These are phyloP conservation scores for Trachemys scripta DNA, from an alignment of 2,113 vertebrate species.

Conservation along the genomic window DNA sequence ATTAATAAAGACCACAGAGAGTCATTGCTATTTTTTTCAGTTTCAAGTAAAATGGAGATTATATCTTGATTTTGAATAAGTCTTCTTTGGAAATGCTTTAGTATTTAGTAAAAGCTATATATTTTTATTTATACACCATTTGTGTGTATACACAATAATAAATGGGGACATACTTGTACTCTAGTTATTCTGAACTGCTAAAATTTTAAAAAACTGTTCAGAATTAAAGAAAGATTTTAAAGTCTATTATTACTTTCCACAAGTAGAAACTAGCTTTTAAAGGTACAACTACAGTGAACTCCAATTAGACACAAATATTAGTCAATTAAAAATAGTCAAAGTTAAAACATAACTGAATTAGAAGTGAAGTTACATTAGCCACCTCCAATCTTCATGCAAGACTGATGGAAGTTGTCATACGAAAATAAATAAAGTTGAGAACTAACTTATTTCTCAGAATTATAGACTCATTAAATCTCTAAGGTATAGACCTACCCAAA, in stretches of 20 bases:
- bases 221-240: not conserved
- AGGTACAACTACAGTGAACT: not conserved
- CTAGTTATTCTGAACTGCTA: not conserved
- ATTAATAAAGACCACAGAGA: slow-evolving; percentile 18
- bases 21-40: slow-evolving; percentile 32
- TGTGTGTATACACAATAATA: not conserved
- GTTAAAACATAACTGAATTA: slow-evolving; percentile 44
- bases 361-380: slow-evolving; percentile 30
- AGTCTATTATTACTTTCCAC: not conserved
- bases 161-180: not conserved
- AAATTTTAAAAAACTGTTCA: not conserved
- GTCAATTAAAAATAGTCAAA: slow-evolving; percentile 10
- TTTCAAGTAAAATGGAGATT: slow-evolving; percentile 7
- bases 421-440: slow-evolving; percentile 19
- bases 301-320: slow-evolving; percentile 50
- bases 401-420: slow-evolving; percentile 29
- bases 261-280: not conserved
- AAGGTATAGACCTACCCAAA: not conserved
- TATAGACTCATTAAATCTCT: not conserved
- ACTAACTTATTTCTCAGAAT: slow-evolving; percentile 43
- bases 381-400: slow-evolving; percentile 34
- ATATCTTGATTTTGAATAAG: not conserved
- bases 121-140: not conserved
- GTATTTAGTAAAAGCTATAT: slow-evolving; percentile 4
- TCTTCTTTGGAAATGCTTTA: not conserved